phyloP scores from a whole-genome alignment of 2,113 vertebrate genomes.

The Dicaeum eximium region DNA sequence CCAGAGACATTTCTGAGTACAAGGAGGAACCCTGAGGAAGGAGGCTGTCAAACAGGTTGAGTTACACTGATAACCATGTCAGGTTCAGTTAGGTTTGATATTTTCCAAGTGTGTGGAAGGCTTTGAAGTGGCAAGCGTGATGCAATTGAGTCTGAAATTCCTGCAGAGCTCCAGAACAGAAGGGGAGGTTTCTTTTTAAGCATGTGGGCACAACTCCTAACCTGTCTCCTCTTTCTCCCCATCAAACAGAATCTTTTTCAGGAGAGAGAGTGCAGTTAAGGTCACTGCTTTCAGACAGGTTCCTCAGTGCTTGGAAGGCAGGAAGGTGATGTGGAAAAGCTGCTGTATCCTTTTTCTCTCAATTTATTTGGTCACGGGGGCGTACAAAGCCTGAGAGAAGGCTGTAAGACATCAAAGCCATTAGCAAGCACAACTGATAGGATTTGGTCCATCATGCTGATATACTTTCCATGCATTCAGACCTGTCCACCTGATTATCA shows the following conservation, averaged over 20 bases:
- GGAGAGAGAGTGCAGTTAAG: neutral
- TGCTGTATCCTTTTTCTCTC: neutral
- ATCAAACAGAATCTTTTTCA: neutral
- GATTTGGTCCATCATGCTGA: neutral
- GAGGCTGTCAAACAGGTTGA: neutral
- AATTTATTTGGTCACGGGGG: neutral
- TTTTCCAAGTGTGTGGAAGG: slow-evolving; percentile 13
- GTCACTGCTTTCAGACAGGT: neutral
- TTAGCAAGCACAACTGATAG: neutral
- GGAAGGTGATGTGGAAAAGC: neutral
- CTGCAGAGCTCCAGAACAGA: neutral
- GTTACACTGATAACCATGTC: neutral
- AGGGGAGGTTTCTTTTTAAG: neutral
- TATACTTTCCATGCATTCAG: neutral
- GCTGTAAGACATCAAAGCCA: neutral
- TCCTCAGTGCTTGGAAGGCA: neutral
- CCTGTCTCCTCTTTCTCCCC: neutral
- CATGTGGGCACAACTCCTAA: neutral
- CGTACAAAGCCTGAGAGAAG: neutral
- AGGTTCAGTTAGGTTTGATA: neutral
- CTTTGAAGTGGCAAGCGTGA: neutral
- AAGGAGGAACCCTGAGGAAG: neutral
- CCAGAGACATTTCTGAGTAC: neutral
- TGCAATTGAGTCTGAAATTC: neutral
- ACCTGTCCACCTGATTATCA: neutral